Evolutionary conservation across 2,797 vertebrate species (phyloP).

Genomic region (Myotis pilosus): DNA sequence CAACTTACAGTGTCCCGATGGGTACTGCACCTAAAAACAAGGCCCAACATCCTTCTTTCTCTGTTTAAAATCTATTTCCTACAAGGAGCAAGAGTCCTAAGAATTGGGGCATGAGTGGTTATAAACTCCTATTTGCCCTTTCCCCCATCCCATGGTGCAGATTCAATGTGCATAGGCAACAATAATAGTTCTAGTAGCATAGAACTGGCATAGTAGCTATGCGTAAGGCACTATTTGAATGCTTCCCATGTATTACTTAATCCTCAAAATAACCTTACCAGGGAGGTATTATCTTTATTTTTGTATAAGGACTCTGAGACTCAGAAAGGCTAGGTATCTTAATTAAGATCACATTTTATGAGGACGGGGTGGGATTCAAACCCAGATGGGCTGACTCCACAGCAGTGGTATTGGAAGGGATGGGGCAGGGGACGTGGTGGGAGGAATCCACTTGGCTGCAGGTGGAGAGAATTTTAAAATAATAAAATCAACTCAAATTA

Average conservation of each 20-base stretch:
- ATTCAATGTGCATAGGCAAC: background rate
- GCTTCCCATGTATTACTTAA: background rate
- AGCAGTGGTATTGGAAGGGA: background rate
- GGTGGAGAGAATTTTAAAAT: background rate
- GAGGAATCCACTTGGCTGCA: background rate
- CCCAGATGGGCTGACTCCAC: background rate
- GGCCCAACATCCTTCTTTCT: background rate
- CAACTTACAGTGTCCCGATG: background rate
- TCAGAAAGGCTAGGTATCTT: background rate
- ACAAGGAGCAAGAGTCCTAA: background rate
- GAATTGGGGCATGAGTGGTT: background rate
- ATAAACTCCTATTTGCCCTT: background rate
- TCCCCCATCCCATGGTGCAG: background rate
- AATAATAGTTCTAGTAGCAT: background rate
- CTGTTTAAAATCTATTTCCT: background rate
- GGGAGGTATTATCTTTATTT: background rate
- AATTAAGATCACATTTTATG: background rate
- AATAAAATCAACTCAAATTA: background rate
- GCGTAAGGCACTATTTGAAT: background rate
- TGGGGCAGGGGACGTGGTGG: accelerated
- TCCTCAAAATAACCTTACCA: background rate
- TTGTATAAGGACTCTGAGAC: background rate
- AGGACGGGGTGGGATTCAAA: background rate
- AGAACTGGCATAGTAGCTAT: background rate
- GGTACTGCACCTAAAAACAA: background rate